Percentiles rank a stretch among this genome's conserved stretches.
Evolutionary conservation across 1,140 invertebrate genomes (phyloP).

Genomic region (Brachionus asplanchnoidis): DNA sequence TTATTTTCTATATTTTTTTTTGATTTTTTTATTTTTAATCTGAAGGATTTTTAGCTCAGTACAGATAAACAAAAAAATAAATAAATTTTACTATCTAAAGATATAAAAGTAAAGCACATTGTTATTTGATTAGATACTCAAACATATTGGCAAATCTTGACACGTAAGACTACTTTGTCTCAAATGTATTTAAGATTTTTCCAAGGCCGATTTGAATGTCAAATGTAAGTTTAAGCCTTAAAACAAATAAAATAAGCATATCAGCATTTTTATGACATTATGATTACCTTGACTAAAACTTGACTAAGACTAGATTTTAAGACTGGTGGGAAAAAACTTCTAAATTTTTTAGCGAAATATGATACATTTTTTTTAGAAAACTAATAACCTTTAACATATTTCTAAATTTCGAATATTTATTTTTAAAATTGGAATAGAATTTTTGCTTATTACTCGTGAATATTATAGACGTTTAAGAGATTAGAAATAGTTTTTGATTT

Average conservation of each 20-base stretch:
- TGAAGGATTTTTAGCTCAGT: too few relatives aligned
- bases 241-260: not conserved
- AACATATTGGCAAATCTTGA: not conserved
- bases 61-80: too few relatives aligned
- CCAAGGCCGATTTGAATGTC: not conserved
- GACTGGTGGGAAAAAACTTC: not conserved
- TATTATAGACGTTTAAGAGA: not conserved
- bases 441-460: not conserved
- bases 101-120: not conserved
- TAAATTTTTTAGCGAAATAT: not conserved
- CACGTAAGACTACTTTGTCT: not conserved
- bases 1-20: too few relatives aligned
- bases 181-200: not conserved
- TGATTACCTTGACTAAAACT: constrained; percentile 9
- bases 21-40: too few relatives aligned
- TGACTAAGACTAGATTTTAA: not conserved
- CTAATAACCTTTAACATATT: not conserved
- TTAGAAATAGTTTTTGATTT: not conserved
- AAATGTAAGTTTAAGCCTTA: not conserved
- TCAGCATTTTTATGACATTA: not conserved
- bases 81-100: too few relatives aligned
- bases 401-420: constrained; percentile 4
- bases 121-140: not conserved
- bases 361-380: not conserved
- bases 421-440: not conserved